Evolutionary conservation across 1,140 invertebrate genomes (phyloP), one percentile per base, ranked within the genome.

Genomic region (Telenomus remus): DNA sequence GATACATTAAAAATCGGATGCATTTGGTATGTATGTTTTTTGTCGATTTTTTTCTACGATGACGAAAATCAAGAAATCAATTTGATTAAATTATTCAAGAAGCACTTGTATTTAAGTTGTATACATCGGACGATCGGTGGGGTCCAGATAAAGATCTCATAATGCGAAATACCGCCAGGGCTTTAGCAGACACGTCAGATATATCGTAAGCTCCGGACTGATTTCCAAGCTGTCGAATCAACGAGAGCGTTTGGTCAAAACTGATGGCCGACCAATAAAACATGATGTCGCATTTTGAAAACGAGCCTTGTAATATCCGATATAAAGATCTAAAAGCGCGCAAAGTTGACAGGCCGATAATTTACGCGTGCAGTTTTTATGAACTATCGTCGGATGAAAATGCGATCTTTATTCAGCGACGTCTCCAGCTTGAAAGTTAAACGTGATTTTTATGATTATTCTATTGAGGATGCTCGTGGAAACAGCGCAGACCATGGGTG

Each of bases 401-500:
- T 61, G 57, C 55, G 57, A 70, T 70, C 56, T 70, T 70, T 61
- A 61, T 70, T 70, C 56, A 13, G 19, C 19, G 34, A 57, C 42
- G 53, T 50, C 39, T 53, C 19, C 6, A 14, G 50, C 12, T 66
- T 37, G 49, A 56, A 66, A 73, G 37, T 74, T 66, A 66, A 65
- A 74, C 71, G 63, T 57, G 63, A 74, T 68, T 68, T 74, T 74
- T 66, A 60, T 68, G 63, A 27, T 63, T 59, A 63, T 57, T 59
- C 57, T 63, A 74, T 68, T 61, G 63, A 74, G 50, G 49, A 61
- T 56, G 11, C 63, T 48, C 37, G 53, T 63, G 72, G 47, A 64
- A 69, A 75, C 27, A 64, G 33, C 75, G 49, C 42, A 44, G 57
- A 63, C 69, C 69, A 78, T 78, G 75, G 75, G 75, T 78, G 75